These are phyloP conservation scores for Apamea crenata DNA, from an alignment of 2,888 invertebrate genomes.

Conservation along the genomic window DNA sequence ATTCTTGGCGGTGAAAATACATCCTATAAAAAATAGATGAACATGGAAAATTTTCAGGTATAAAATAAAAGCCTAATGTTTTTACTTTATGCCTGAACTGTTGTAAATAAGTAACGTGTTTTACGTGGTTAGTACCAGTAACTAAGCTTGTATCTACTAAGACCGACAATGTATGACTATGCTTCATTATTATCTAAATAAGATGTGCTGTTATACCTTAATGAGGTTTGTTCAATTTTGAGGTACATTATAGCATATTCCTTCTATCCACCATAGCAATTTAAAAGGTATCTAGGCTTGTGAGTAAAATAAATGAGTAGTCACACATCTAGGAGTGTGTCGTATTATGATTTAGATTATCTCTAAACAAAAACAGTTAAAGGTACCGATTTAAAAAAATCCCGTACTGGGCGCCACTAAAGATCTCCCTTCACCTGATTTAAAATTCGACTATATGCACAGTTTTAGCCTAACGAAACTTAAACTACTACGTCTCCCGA, in stretches of 20 bases:
- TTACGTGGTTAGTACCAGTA: neutral
- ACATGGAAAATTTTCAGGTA: neutral
- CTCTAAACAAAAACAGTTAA: too few relatives aligned
- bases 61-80: neutral
- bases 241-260: neutral
- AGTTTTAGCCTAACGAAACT: conserved; percentile 32
- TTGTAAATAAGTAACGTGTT: neutral
- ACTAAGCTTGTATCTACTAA: conserved; percentile 2
- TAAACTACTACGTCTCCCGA: conserved; percentile 7
- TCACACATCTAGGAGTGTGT: neutral
- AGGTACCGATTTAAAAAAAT: neutral
- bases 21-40: neutral
- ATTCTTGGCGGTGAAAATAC: neutral
- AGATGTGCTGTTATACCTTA: neutral
- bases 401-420: conserved; percentile 46
- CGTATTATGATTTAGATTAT: neutral
- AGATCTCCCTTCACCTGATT: neutral
- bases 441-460: neutral
- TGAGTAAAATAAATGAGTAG: neutral
- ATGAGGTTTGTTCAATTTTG: neutral
- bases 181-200: neutral
- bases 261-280: neutral
- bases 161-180: neutral
- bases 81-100: neutral
- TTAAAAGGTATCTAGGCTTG: neutral